Conservation (phyloP, 2,888 invertebrate genomes). For the Rutpela maculata region DNA sequence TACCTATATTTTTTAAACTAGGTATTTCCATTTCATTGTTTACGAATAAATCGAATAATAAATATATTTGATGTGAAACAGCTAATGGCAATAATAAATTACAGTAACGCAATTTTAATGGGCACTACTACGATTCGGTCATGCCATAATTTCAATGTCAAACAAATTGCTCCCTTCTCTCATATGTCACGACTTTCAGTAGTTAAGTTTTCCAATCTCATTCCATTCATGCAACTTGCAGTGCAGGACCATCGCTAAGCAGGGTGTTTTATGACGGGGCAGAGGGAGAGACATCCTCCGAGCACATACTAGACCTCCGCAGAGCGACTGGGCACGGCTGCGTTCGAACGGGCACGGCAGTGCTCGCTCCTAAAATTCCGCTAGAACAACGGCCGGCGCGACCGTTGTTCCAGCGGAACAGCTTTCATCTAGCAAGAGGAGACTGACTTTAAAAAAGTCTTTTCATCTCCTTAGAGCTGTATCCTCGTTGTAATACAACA, state of each 20-base stretch:
- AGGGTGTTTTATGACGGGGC: constrained; percentile 23
- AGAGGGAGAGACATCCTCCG: constrained; percentile 16
- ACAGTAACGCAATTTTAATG: constrained; percentile 2
- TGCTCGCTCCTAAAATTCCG: constrained; percentile 62
- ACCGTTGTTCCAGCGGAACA: constrained; percentile 69
- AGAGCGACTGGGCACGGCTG: constrained; percentile 55
- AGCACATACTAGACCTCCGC: constrained; percentile 64
- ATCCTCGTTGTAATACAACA: constrained; percentile 72
- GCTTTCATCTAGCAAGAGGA: constrained; percentile 66
- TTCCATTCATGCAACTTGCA: constrained; percentile 16
- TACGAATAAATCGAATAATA: not conserved
- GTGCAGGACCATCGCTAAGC: constrained; percentile 11
- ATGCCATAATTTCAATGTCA: constrained; percentile 21
- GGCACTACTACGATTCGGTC: constrained; percentile 8
- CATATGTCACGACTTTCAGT: constrained; percentile 20
- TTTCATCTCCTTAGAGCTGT: constrained; percentile 68
- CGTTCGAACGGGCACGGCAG: constrained; percentile 58
- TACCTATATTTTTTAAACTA: too few species aligned
- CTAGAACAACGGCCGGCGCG: constrained; percentile 70
- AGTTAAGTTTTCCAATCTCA: constrained; percentile 16
- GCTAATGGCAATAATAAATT: not conserved
- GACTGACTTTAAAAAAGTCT: constrained; percentile 71
- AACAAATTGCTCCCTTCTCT: constrained; percentile 28
- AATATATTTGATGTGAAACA: not conserved
- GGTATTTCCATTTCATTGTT: too few species aligned